Conservation (phyloP, 37 sponge, comb jelly and placozoan genomes). For the Ephydatia muelleri region DNA sequence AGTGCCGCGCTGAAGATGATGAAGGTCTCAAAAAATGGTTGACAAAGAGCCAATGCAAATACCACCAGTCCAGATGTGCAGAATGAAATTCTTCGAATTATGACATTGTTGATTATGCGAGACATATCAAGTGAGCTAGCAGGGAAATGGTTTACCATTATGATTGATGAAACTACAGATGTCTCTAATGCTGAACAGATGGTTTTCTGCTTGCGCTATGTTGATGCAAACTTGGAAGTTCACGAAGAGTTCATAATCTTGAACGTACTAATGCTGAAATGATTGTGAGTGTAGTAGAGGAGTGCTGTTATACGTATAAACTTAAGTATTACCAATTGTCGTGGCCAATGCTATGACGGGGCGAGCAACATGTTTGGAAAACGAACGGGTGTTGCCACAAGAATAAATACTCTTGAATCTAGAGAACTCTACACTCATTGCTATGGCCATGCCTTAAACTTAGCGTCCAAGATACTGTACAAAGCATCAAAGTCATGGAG, state of each 20-base stretch:
- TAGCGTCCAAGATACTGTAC: no score
- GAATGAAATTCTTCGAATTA: conserved; percentile 45
- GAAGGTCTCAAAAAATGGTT: conserved; percentile 21
- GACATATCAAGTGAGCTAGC: conserved; percentile 25
- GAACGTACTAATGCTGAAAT: not conserved
- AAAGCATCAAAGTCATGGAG: no score
- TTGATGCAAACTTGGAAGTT: conserved; percentile 32
- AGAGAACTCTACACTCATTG: no score
- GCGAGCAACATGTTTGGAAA: no score
- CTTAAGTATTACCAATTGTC: no score
- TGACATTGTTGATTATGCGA: conserved; percentile 40
- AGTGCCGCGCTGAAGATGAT: conserved; percentile 6
- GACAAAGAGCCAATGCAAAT: conserved; percentile 39
- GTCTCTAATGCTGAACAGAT: conserved; percentile 2
- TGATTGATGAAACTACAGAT: conserved; percentile 61
- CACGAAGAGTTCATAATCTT: conserved; percentile 9
- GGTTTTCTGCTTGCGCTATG: conserved; percentile 33
- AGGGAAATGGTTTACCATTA: conserved; percentile 54
- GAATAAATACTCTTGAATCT: no score
- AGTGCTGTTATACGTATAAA: no score
- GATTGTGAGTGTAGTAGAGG: no score
- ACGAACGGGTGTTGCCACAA: no score
- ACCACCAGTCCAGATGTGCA: conserved; percentile 50
- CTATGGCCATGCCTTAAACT: no score
- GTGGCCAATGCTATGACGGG: no score